phyloP scores from a whole-genome alignment of 53 echinoderm and acorn worm genomes.

The Crossaster papposus region DNA sequence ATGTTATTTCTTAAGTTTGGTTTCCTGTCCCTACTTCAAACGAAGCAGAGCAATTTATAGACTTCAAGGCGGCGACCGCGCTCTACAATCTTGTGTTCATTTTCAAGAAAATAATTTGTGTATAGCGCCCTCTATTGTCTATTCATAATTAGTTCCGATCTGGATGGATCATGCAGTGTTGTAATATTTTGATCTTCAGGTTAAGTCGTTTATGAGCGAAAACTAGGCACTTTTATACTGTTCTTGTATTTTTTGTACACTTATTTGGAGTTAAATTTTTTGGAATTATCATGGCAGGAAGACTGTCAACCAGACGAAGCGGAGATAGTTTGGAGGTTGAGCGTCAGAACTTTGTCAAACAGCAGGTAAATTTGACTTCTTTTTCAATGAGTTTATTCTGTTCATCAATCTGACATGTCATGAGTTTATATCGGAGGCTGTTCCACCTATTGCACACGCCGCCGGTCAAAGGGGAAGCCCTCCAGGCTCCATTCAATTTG shows the following conservation, averaged over 20 bases:
- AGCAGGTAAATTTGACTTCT: conserved; percentile 65
- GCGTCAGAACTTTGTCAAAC: conserved; percentile 80
- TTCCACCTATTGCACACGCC: too few relatives aligned
- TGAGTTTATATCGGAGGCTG: too few relatives aligned
- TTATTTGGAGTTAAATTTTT: conserved; percentile 13
- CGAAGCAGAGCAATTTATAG: too few relatives aligned
- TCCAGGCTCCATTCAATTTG: too few relatives aligned
- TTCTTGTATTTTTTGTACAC: background rate
- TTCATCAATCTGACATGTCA: too few relatives aligned
- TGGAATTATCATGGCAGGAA: conserved; percentile 32
- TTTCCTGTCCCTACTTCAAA: too few relatives aligned
- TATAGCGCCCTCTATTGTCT: conserved; percentile 29
- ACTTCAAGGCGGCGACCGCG: too few relatives aligned
- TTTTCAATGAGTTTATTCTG: background rate
- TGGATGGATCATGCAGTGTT: background rate
- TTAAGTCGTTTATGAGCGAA: background rate
- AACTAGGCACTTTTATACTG: background rate
- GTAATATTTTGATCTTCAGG: too few relatives aligned
- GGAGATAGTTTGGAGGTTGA: conserved; percentile 74
- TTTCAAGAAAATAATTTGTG: background rate
- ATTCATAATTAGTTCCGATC: conserved; percentile 26
- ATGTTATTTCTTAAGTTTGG: too few relatives aligned
- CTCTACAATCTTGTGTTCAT: background rate
- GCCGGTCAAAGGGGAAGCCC: too few relatives aligned
- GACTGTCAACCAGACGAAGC: conserved; percentile 66